Conservation (phyloP, 2,888 invertebrate species). For the Diarsia rubi region DNA sequence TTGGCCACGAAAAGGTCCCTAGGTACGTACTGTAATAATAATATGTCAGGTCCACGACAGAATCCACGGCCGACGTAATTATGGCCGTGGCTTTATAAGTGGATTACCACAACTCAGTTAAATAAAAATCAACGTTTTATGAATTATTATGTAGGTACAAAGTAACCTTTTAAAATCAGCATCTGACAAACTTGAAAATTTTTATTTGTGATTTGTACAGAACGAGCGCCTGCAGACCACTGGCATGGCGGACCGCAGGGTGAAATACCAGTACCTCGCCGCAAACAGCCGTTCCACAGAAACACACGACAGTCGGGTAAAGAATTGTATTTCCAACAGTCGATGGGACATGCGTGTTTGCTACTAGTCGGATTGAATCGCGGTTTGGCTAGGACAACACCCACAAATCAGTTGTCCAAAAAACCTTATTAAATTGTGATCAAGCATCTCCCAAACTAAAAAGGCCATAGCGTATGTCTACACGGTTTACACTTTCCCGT, state of each 20-base stretch:
- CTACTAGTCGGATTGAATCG: neutral
- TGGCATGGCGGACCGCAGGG: constrained; percentile 29
- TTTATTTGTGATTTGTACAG: neutral
- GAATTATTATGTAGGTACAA: neutral
- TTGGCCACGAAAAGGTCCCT: too few species aligned
- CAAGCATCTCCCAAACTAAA: too few species aligned
- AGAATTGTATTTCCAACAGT: neutral
- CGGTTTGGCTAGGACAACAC: neutral
- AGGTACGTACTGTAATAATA: too few species aligned
- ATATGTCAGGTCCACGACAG: too few species aligned
- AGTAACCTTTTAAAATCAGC: neutral
- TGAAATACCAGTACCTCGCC: constrained; percentile 25
- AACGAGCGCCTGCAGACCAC: constrained; percentile 8
- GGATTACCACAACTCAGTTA: neutral
- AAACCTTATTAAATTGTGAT: neutral
- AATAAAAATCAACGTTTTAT: neutral
- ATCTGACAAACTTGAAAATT: neutral
- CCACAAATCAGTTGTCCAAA: neutral
- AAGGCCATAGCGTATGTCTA: neutral
- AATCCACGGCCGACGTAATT: too few species aligned
- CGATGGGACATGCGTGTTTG: neutral
- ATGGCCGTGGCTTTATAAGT: neutral
- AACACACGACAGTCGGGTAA: constrained; percentile 29
- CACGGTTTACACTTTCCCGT: neutral
- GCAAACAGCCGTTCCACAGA: constrained; percentile 9